Evolutionary conservation across 2,797 vertebrate species (phyloP).

Genomic region (Megaceryle alcyon): DNA sequence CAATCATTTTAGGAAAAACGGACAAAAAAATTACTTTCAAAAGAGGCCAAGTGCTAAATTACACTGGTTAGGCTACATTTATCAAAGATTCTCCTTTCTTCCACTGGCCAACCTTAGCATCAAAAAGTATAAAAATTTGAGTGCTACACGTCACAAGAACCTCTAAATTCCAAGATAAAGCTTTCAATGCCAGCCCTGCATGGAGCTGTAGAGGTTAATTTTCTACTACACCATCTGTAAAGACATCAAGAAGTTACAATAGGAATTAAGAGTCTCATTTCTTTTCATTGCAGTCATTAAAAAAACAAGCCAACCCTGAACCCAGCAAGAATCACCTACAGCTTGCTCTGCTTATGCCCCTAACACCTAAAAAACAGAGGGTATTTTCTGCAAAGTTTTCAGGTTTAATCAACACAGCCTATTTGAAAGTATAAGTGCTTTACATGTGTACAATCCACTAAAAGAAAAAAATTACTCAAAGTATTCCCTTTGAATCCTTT

Average conservation of each 20-base stretch:
- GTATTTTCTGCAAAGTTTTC: background rate
- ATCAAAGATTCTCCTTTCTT: background rate
- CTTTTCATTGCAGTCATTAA: background rate
- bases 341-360: background rate
- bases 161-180: background rate
- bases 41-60: background rate
- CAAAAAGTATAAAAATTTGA: background rate
- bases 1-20: background rate
- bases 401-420: background rate
- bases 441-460: background rate
- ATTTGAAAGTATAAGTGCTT: background rate
- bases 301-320: background rate
- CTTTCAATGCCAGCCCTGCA: background rate
- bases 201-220: background rate
- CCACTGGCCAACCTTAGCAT: background rate
- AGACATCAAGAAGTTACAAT: background rate
- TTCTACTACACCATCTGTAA: background rate
- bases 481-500: background rate
- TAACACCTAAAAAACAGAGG: background rate
- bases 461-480: background rate
- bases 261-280: background rate
- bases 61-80: background rate
- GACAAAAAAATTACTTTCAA: background rate
- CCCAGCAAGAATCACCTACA: background rate
- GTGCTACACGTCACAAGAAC: background rate